A percentile compares a stretch with the other conserved stretches of the same genome.
Conservation (phyloP, 2,797 vertebrate genomes). For the Rhynchonycteris naso region DNA sequence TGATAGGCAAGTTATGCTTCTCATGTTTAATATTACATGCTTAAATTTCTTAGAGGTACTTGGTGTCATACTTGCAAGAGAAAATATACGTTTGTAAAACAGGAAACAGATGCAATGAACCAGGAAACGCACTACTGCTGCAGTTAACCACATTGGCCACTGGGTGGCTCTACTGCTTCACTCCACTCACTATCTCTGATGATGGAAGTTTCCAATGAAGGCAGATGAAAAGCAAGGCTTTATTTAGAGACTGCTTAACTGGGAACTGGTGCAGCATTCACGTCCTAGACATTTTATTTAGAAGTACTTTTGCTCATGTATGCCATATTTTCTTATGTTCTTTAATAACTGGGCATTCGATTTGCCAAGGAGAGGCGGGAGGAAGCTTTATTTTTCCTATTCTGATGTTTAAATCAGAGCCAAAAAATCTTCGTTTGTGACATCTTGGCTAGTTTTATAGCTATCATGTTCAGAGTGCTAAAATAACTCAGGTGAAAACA, state of each 20-base stretch:
- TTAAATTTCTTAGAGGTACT: background rate
- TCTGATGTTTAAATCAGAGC: constrained; percentile 33
- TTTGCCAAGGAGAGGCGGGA: background rate
- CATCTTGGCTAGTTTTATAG: constrained; percentile 10
- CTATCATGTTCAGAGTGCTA: constrained; percentile 34
- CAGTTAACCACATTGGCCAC: constrained; percentile 63
- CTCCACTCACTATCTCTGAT: background rate
- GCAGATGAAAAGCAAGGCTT: background rate
- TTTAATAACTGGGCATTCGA: constrained; percentile 15
- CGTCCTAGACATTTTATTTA: constrained; percentile 40
- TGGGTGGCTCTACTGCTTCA: constrained; percentile 82
- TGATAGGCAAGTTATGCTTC: background rate
- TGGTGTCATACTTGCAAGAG: background rate
- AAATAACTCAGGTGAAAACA: background rate
- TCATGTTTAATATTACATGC: background rate
- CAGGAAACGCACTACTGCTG: background rate
- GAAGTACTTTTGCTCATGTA: constrained; percentile 22
- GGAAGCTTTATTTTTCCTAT: background rate
- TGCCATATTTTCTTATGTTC: background rate
- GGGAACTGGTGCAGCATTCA: background rate
- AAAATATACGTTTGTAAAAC: background rate
- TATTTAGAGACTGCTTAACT: constrained; percentile 10
- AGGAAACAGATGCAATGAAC: background rate
- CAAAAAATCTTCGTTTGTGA: constrained; percentile 8
- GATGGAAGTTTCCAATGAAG: background rate